Percentiles rank a stretch among this genome's conserved stretches.
Conservation (phyloP, 2,888 invertebrate genomes). For the Paralinhomoeus sp. region DNA sequence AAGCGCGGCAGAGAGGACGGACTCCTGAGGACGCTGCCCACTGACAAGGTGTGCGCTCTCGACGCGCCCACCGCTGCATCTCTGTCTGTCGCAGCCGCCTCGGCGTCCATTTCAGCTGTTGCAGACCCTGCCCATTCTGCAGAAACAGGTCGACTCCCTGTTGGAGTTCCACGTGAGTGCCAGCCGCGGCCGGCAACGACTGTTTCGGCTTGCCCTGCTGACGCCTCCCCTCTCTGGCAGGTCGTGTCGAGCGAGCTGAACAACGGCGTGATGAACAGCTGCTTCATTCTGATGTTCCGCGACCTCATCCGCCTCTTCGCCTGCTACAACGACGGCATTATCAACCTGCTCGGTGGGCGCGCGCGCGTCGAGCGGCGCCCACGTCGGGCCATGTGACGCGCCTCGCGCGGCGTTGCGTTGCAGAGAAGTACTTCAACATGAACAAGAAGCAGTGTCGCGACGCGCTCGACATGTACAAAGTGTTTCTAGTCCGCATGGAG, state of each 20-base stretch:
- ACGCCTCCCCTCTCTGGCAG: constrained; percentile 5
- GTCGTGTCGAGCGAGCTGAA: constrained; percentile 67
- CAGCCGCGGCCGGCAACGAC: too few relatives aligned
- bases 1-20: constrained; percentile 98
- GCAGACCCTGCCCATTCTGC: constrained; percentile 81
- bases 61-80: too few relatives aligned
- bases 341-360: constrained; percentile 55
- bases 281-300: constrained; percentile 92
- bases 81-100: too few relatives aligned
- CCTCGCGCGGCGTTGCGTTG: not conserved
- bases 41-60: constrained; percentile 56
- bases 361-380: too few relatives aligned
- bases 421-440: constrained; percentile 97
- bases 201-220: too few relatives aligned
- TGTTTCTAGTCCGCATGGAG: constrained; percentile 88
- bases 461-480: constrained; percentile 90
- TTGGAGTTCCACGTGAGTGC: constrained; percentile 69
- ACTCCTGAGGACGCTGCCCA: constrained; percentile 79
- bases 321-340: constrained; percentile 97
- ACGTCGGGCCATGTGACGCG: too few relatives aligned
- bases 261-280: constrained; percentile 95
- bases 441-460: constrained; percentile 96
- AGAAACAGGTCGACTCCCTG: constrained; percentile 76
- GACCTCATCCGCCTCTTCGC: constrained; percentile 96
- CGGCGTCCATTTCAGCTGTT: constrained; percentile 38